Percentiles rank a stretch among this genome's conserved stretches.
phyloP scores from a whole-genome alignment of 2,113 vertebrate species.

The Hydropotes inermis region DNA sequence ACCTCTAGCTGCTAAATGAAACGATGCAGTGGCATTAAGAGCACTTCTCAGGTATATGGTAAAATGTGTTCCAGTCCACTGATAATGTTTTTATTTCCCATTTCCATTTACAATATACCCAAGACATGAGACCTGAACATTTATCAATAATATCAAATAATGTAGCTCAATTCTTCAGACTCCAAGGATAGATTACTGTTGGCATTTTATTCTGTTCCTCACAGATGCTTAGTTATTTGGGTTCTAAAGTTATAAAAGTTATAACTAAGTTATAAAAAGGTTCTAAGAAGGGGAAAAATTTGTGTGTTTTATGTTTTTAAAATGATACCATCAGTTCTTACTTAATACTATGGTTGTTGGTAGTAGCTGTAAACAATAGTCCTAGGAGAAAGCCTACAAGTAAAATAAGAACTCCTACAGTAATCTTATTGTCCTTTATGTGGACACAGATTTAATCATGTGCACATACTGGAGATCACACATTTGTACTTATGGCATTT shows the following conservation, averaged over 20 bases:
- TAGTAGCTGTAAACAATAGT: background rate
- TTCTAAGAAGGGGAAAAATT: background rate
- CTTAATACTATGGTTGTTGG: background rate
- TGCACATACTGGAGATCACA: slow-evolving; percentile 57
- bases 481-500: slow-evolving; percentile 74
- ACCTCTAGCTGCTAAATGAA: slow-evolving; percentile 45
- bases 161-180: background rate
- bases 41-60: background rate
- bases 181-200: background rate
- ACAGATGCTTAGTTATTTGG: background rate
- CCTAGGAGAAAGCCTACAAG: background rate
- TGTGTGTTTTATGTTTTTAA: background rate
- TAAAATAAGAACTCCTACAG: slow-evolving; percentile 34
- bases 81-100: background rate
- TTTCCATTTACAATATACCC: fast-evolving
- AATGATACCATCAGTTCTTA: background rate
- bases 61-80: background rate
- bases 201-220: background rate
- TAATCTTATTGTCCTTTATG: slow-evolving; percentile 3
- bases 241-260: background rate
- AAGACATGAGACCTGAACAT: slow-evolving; percentile 24
- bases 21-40: background rate
- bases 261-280: background rate
- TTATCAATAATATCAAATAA: slow-evolving; percentile 8
- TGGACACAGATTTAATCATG: slow-evolving; percentile 47